Evolutionary conservation across 2,113 vertebrate genomes (phyloP).

Genomic region (Ceuthmochares aereus): DNA sequence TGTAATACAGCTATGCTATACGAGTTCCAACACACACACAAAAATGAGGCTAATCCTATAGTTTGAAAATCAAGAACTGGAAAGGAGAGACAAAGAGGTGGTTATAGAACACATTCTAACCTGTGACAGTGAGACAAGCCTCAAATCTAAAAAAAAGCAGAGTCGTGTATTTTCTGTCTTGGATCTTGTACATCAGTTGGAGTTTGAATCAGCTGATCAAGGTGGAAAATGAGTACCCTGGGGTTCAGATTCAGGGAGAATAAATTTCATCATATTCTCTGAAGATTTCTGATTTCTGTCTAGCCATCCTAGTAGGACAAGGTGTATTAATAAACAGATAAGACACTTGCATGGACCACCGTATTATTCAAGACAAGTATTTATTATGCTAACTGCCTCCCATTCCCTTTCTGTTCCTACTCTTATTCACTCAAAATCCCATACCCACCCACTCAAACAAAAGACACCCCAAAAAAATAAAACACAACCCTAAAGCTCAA

Average conservation of each 20-base stretch:
- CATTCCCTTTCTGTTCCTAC: background rate
- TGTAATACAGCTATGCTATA: background rate
- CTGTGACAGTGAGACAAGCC: too few species aligned
- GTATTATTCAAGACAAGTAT: background rate
- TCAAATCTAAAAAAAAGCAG: too few species aligned
- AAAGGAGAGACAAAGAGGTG: too few species aligned
- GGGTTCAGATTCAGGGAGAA: background rate
- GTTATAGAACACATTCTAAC: too few species aligned
- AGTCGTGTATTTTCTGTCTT: too few species aligned
- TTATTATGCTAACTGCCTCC: background rate
- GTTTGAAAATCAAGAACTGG: too few species aligned
- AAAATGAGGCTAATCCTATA: too few species aligned
- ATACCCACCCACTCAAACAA: background rate
- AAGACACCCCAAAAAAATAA: background rate
- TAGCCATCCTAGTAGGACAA: background rate
- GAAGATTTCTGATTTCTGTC: background rate
- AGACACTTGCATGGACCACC: background rate
- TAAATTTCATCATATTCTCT: background rate
- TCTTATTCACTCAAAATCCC: background rate
- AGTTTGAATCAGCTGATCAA: background rate
- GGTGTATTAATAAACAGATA: background rate
- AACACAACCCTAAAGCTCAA: fast-evolving
- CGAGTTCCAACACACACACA: too few species aligned
- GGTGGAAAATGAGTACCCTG: background rate
- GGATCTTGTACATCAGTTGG: background rate